Base-by-base conservation (phyloP, 2,888 invertebrate species). In the Parnassius smintheus region DNA sequence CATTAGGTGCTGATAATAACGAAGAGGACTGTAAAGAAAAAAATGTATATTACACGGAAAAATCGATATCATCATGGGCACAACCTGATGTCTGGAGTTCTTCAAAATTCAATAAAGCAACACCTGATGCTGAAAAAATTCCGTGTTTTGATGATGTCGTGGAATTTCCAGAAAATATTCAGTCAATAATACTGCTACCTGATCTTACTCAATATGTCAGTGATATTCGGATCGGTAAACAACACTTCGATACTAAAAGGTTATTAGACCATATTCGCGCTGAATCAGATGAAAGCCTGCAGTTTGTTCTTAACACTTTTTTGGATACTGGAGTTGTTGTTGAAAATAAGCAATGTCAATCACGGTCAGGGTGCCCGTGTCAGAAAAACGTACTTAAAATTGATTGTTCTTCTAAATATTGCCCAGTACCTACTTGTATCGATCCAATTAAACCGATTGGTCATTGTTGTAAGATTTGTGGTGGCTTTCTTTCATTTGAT, bases 61-160 rank as follows among this genome's bases (percentile, higher is more conserved):
- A 80, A 56, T 72, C 80, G 0, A 68, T 72, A 2, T 78, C 81
- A 2, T 73, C 80, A 1, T 91, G 92, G 92, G 71, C 72, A 1
- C 80, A 89, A 71, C 83, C 89, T 0, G 83, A 83, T 53, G 88
- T 84, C 12, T 93, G 93, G 93, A 80, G 75, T 13, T 87, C 86
- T 0, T 67, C 81, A 1, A 81, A 73, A 53, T 86, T 87, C 56
- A 92, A 86, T 64, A 80, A 84, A 65, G 93, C 93, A 1, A 86
- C 92, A 7, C 93, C 93, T 0, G 90, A 93, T 68, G 76, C 85
- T 0, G 92, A 93, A 65, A 82, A 87, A 67, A 68, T 92, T 1
- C 93, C 93, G 0, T 93, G 93, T 65, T 80, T 72, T 22, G 81
- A 89, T 53, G 93, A 93, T 65, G 70, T 76, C 8, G 92, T 91